A percentile compares a stretch with the other conserved stretches of the same genome.
Evolutionary conservation across 2,888 invertebrate species (phyloP).

Genomic region (Drosophila pegasa): DNA sequence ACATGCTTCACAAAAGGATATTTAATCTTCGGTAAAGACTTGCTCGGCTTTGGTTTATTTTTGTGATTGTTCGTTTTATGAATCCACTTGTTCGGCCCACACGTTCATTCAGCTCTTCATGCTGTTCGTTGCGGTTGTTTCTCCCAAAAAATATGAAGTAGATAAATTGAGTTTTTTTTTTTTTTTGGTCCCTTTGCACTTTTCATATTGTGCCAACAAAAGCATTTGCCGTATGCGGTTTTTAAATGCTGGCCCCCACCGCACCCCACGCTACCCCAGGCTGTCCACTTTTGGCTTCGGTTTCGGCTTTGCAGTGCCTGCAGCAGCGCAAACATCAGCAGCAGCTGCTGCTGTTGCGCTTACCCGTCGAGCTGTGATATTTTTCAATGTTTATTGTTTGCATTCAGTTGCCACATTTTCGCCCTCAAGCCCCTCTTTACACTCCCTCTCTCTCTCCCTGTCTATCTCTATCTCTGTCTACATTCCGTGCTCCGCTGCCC

Average conservation of each 20-base stretch:
- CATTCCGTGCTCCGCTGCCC: no score
- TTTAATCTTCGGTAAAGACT: conserved; percentile 12
- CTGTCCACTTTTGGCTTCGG: conserved; percentile 15
- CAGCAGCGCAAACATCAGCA: conserved; percentile 28
- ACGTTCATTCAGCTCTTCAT: neutral
- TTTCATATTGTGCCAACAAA: conserved; percentile 49
- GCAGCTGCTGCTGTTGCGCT: conserved; percentile 33
- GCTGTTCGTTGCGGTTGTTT: conserved; percentile 32
- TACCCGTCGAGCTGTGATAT: conserved; percentile 73
- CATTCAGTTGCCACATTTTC: conserved; percentile 54
- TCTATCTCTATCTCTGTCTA: neutral
- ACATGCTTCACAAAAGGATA: neutral
- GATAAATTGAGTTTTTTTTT: conserved; percentile 61
- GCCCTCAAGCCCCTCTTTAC: neutral
- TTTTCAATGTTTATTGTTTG: conserved; percentile 67
- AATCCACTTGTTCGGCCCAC: neutral
- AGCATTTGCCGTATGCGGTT: conserved; percentile 53
- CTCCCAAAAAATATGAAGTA: conserved; percentile 54
- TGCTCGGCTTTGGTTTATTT: neutral
- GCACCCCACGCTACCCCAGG: neutral
- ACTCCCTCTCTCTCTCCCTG: neutral
- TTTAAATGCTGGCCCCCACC: conserved; percentile 31
- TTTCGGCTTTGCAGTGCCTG: conserved; percentile 20
- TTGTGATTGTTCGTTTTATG: conserved; percentile 18
- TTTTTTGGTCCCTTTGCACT: conserved; percentile 22